A percentile compares a stretch with the other conserved stretches of the same genome.
These are phyloP conservation scores for Neodiprion fabricii DNA, from an alignment of 1,140 invertebrate species.

Conservation along the genomic window DNA sequence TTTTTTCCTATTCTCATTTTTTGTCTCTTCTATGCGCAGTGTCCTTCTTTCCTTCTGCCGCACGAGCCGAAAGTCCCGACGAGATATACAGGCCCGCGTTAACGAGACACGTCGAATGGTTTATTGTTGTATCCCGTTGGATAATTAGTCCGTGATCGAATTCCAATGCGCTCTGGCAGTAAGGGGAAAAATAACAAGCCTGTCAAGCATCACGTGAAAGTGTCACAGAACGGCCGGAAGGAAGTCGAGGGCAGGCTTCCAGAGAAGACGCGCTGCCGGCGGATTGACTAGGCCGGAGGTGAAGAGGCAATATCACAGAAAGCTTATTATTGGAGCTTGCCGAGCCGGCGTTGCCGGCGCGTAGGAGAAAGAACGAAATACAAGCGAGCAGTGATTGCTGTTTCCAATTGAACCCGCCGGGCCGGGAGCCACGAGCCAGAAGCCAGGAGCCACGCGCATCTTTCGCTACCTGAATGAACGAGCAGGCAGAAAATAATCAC, in stretches of 20 bases:
- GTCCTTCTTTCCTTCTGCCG: conserved; percentile 45
- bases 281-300: conserved; percentile 29
- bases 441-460: conserved; percentile 35
- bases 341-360: conserved; percentile 41
- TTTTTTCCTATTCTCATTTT: conserved; percentile 31
- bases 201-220: background rate
- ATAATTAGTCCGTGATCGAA: background rate
- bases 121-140: no score
- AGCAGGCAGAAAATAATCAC: conserved; percentile 64
- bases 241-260: no score
- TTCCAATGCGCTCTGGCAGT: conserved; percentile 2
- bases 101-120: no score
- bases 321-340: conserved; percentile 64
- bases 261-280: background rate
- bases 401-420: conserved; percentile 62
- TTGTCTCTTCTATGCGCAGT: conserved; percentile 32
- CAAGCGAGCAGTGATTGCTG: conserved; percentile 63
- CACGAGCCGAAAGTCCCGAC: conserved; percentile 43
- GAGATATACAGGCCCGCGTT: background rate
- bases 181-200: background rate
- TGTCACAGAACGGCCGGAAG: background rate
- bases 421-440: conserved; percentile 18
- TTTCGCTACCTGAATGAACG: conserved; percentile 61
- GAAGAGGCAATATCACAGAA: conserved; percentile 63
- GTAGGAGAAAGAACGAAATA: conserved; percentile 57